Evolutionary conservation across 1,140 invertebrate genomes (phyloP), one percentile per base, ranked within the genome.

Genomic region (Drosophila bifasciata): DNA sequence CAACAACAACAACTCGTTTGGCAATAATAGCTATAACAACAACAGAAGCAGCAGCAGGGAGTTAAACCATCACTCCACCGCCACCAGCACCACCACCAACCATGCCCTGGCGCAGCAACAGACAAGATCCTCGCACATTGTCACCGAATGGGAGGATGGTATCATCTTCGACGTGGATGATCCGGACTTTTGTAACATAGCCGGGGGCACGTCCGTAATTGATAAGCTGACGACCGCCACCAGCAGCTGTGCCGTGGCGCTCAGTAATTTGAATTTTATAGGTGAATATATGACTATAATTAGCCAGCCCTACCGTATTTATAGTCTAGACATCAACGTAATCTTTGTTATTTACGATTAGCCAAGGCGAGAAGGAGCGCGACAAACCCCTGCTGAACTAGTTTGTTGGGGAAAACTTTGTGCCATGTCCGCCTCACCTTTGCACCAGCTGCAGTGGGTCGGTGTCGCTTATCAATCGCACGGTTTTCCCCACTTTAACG

Each of bases 121-220:
- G 11, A 13, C 32, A 2, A 36, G 11, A 4, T 13, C 32, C 40
- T 58, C 83, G 17, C 79, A 76, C 36, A 88, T 90, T 70, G 84
- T 91, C 48, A 80, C 84, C 32, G 90, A 91, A 56, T 91, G 90
- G 90, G 90, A 91, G 67, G 90, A 91, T 41, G 83, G 78, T 53
- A 66, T 91, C 56, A 83, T 89, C 43, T 91, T 91, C 50, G 90
- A 91, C 78, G 80, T 90, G n/a, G 90, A 91, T 50, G 90, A 91
- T 89, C 90, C 90, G 13, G 90, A 91, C 86, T 91, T 91, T 57
- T 91, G 86, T 53, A 70, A 73, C 66, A 52, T 79, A 6, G 55
- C 79, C 3, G 51, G 76, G 9, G 50, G 64, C 44, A 61, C 70
- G 21, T 60, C 45, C 51, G 72, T 75, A 43, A 71, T 75, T 74